Base-by-base conservation (phyloP, 2,797 vertebrate genomes). In the Moxostoma hubbsi region DNA sequence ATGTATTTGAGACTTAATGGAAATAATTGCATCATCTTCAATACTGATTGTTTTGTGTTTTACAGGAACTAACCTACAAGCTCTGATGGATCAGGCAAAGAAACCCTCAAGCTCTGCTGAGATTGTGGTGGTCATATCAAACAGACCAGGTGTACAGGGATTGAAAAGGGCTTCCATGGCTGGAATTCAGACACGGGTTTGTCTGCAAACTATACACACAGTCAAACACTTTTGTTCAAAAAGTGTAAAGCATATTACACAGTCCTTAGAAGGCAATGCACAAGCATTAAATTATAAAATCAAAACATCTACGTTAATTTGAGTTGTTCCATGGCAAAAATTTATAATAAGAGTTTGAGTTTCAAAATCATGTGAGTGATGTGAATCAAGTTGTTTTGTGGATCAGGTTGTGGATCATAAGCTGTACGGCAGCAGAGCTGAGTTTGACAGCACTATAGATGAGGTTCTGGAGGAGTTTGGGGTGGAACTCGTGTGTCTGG, bases 61-160 rank as follows among this genome's bases (percentile, higher is more conserved):
- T 5, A 2, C 82, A 99, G 98, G 97, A 55, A 98, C 97, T 6
- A 99, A 99, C 88, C 92, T 99, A 55, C 96, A 99, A 87, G 97
- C 97, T 0, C 94, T 99, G 77, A 97, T 99, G 12, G 94, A 94
- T 1, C 96, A 95, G 87, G 94, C 94, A 1, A 94, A 81, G 86
- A 91, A 92, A 24, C 89, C 94, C 0, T 90, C 89, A 45, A 98
- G 97, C 86, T 91, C 90, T 0, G 95, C 97, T 0, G 91, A 94
- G 86, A 95, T 99, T 2, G 95, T 94, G 1, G 86, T 99, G 8
- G 97, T 99, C 2, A 88, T 99, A 90, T 99, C 98, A 87, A 99
- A 99, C 92, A 93, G 95, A 78, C 90, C 95, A 0, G 95, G 91
- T 0, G 97, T 96, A 10, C 92, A 94, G 77, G 97, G 97, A 1